A percentile compares a stretch with the other conserved stretches of the same genome.
phyloP scores from a whole-genome alignment of 1,140 invertebrate species.

The Zaprionus africanus region DNA sequence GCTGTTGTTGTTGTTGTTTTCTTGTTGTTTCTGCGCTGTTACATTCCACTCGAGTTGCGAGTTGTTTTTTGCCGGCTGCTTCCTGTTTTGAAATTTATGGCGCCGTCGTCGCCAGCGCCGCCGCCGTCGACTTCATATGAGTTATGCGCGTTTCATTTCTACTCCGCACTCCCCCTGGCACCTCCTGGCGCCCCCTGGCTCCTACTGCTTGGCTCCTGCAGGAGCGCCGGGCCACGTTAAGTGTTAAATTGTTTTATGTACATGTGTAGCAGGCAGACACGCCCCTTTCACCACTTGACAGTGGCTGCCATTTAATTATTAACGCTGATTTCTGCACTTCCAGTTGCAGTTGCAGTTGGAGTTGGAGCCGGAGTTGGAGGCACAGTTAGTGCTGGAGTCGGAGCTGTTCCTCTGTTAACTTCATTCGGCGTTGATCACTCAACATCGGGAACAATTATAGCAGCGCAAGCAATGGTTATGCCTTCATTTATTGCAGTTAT shows the following conservation, averaged over 20 bases:
- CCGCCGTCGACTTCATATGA: constrained; percentile 42
- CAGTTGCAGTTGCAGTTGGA: neutral
- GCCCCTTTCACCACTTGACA: constrained; percentile 12
- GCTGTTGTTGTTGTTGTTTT: too few species aligned
- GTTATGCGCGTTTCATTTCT: constrained; percentile 46
- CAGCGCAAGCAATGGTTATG: neutral
- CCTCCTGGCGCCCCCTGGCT: neutral
- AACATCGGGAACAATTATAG: neutral
- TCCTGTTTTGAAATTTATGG: constrained; percentile 51
- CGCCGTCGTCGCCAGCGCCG: constrained; percentile 36
- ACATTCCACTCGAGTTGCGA: constrained; percentile 36
- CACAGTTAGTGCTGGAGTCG: neutral
- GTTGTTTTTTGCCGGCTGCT: constrained; percentile 42
- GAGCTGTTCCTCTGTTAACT: neutral
- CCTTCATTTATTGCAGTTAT: neutral
- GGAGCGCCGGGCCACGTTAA: constrained; percentile 62
- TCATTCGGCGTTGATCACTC: neutral
- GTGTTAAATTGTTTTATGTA: constrained; percentile 77
- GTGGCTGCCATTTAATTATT: constrained; percentile 64
- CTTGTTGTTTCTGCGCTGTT: constrained; percentile 9
- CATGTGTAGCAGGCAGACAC: constrained; percentile 28
- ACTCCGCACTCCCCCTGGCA: neutral
- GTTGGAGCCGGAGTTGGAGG: neutral
- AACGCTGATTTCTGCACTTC: constrained; percentile 44
- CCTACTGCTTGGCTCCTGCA: constrained; percentile 29